Base-by-base conservation (phyloP, 2,888 invertebrate species). In the Trilocha varians region DNA sequence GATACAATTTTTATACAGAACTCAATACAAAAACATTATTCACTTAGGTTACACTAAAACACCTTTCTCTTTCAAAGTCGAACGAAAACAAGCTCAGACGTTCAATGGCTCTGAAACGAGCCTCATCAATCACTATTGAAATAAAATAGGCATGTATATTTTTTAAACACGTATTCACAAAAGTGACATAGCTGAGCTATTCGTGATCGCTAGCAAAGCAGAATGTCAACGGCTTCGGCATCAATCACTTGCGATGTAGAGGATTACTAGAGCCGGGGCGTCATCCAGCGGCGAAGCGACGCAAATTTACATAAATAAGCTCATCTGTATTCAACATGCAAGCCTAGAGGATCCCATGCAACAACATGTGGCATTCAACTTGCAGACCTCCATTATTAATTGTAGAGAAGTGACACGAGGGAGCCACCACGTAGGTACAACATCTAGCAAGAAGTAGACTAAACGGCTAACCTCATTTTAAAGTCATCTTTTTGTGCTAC, bases 301-400 rank as follows among this genome's bases (percentile, higher is more conserved):
- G 65, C 59, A 62, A 71, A 80, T 80, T 78, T 78, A 78, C 80
- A 79, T 80, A 80, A 80, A 78, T 78, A 79, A 78, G 72, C 79
- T 78, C 79, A 79, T 80, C 76, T 80, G 78, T 80, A 80, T 80
- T 80, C 80, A 73, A 69, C 72, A 70, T 78, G 78, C 77, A 74
- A 61, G 65, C 66, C 49, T 62, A 61, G 69, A 69, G 70, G 59
- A 70, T 70, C 65, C 75, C 75, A 74, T 79, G 80, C 78, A 78
- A 79, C 80, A 79, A 80, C 79, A 79, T 78, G 78, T 78, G 80
- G 70, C 70, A 76, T 79, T 76, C 79, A 73, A 77, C 76, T 74
- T 75, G 73, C 78, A 73, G 69, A 78, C 79, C 75, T 75, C 75
- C 67, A 77, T 79, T 83, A 82, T 82, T 83, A 82, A 82, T 80